phyloP scores from a whole-genome alignment of 2,888 invertebrate species.

The Chrysomela aeneicollis region DNA sequence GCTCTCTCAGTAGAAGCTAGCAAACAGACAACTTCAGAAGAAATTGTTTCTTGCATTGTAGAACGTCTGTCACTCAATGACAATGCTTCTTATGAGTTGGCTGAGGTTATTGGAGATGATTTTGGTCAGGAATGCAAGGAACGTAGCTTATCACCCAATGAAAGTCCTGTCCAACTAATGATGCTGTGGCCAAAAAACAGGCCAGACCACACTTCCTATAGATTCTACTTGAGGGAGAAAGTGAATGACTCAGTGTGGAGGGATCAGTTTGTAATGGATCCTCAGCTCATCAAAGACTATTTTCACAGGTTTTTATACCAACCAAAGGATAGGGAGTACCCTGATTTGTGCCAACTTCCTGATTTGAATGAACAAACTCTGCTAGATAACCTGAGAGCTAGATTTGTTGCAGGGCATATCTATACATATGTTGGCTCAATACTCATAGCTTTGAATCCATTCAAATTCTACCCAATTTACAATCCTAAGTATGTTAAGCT shows the following conservation, averaged over 20 bases:
- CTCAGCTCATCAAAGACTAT: constrained; percentile 91
- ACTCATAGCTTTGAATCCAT: constrained; percentile 92
- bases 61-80: constrained; percentile 72
- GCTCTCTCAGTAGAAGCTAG: constrained; percentile 90
- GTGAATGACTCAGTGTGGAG: constrained; percentile 86
- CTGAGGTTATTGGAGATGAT: constrained; percentile 87
- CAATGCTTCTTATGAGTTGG: constrained; percentile 78
- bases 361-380: constrained; percentile 94
- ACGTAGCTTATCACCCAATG: constrained; percentile 81
- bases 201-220: constrained; percentile 66
- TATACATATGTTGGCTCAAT: constrained; percentile 97
- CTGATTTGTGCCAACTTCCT: constrained; percentile 93
- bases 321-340: constrained; percentile 92
- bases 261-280: constrained; percentile 88
- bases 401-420: constrained; percentile 91
- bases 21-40: constrained; percentile 90
- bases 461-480: constrained; percentile 96
- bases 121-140: constrained; percentile 93
- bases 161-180: constrained; percentile 85
- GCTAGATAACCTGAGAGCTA: constrained; percentile 86
- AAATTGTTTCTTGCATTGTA: constrained; percentile 89
- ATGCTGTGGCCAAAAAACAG: constrained; percentile 78
- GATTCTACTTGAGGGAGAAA: constrained; percentile 89
- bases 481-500: constrained; percentile 97
- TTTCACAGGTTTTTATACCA: constrained; percentile 91